These are phyloP conservation scores for Forbesichthys papilliferus DNA, from an alignment of 2,113 vertebrate species.

Conservation along the genomic window DNA sequence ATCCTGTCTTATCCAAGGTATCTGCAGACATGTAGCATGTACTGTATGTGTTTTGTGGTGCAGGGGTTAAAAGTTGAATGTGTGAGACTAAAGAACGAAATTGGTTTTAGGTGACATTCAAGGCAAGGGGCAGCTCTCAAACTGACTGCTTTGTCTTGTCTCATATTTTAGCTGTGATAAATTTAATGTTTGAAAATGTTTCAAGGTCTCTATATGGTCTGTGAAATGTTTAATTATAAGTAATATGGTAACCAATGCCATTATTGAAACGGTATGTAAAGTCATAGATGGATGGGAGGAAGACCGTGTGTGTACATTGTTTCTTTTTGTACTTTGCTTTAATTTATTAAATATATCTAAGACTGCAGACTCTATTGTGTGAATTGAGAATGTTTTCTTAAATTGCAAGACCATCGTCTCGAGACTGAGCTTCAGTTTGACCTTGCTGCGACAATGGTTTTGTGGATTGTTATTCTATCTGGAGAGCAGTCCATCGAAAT, in stretches of 20 bases:
- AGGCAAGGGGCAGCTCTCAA: conserved; percentile 11
- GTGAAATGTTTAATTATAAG: conserved; percentile 21
- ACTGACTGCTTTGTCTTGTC: conserved; percentile 15
- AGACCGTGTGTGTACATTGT: conserved; percentile 71
- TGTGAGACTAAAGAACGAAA: conserved; percentile 23
- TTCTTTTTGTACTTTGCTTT: conserved; percentile 82
- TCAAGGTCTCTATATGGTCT: conserved; percentile 37
- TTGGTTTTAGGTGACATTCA: background rate
- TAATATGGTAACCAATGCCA: conserved; percentile 35
- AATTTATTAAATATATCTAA: conserved; percentile 87
- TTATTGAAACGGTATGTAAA: conserved; percentile 34
- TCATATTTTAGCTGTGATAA: conserved; percentile 31
- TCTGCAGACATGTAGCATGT: conserved; percentile 83
- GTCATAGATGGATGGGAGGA: conserved; percentile 32
- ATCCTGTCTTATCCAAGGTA: conserved; percentile 73
- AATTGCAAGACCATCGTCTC: too few species aligned
- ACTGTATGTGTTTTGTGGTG: conserved; percentile 67
- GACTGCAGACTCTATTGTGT: conserved; percentile 56
- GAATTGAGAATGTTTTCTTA: background rate
- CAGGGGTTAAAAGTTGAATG: background rate
- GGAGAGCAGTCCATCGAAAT: too few species aligned
- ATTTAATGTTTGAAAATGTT: conserved; percentile 32
- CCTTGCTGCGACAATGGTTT: too few species aligned
- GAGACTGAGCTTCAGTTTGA: too few species aligned
- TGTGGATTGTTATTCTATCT: too few species aligned